phyloP scores from a whole-genome alignment of 2,888 invertebrate genomes.

The Phortica okadai region DNA sequence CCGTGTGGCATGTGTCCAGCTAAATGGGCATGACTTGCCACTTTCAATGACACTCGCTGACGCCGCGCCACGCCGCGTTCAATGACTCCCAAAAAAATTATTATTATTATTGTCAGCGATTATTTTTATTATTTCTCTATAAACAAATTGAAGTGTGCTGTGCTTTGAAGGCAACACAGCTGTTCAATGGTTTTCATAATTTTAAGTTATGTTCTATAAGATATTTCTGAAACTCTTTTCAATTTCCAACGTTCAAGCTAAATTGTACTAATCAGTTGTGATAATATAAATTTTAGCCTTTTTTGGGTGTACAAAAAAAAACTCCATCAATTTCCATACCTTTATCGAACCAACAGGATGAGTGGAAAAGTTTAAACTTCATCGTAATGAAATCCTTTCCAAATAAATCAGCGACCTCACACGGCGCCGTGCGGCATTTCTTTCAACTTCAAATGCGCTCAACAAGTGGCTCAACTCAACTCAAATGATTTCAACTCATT shows the following conservation, averaged over 20 bases:
- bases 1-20: conserved; percentile 57
- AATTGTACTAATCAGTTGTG: too few relatives aligned
- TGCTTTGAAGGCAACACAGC: too few relatives aligned
- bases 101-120: neutral
- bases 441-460: neutral
- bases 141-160: neutral
- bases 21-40: conserved; percentile 69
- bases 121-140: neutral
- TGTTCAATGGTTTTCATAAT: neutral
- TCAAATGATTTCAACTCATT: neutral
- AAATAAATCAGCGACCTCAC: conserved; percentile 24
- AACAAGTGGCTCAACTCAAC: conserved; percentile 17
- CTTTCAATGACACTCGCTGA: conserved; percentile 62
- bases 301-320: too few relatives aligned
- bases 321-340: too few relatives aligned
- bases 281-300: too few relatives aligned
- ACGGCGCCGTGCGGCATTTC: conserved; percentile 14
- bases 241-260: too few relatives aligned
- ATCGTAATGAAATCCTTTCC: conserved; percentile 4
- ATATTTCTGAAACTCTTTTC: conserved; percentile 42
- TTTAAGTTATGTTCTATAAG: conserved; percentile 35
- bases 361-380: neutral
- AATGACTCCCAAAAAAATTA: neutral
- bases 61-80: neutral
- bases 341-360: too few relatives aligned